Evolutionary conservation across 2,797 vertebrate species (phyloP).

Genomic region (Amblyraja radiata): DNA sequence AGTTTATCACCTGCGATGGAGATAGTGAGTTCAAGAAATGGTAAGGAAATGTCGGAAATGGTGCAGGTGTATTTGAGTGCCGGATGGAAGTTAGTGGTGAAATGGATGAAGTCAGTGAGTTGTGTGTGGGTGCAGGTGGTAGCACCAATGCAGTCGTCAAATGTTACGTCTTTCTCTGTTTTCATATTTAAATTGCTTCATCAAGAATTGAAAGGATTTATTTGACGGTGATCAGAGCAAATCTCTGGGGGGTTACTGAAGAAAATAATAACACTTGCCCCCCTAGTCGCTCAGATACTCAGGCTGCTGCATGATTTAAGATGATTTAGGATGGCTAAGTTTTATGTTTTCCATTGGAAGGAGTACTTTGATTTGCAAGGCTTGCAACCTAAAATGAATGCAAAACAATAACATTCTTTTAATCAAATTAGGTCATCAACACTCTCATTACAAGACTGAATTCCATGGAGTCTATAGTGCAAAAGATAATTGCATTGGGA

Average conservation of each 20-base stretch:
- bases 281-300: not conserved
- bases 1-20: too few species aligned
- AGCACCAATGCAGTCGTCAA: not conserved
- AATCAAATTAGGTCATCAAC: too few species aligned
- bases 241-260: not conserved
- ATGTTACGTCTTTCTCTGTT: not conserved
- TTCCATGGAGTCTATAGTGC: not conserved
- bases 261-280: not conserved
- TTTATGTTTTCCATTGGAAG: not conserved
- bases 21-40: too few species aligned
- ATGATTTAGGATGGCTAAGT: not conserved
- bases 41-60: too few species aligned
- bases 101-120: too few species aligned
- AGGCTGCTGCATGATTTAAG: not conserved
- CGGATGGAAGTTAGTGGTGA: too few species aligned
- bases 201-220: not conserved
- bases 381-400: not conserved
- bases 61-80: too few species aligned
- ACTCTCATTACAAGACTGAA: not conserved
- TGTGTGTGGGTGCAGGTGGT: too few species aligned
- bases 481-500: not conserved
- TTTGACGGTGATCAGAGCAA: not conserved
- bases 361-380: not conserved
- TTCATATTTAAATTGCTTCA: not conserved
- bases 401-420: too few species aligned